Conservation (phyloP, 1,140 invertebrate genomes). For the Marisa cornuarietis region DNA sequence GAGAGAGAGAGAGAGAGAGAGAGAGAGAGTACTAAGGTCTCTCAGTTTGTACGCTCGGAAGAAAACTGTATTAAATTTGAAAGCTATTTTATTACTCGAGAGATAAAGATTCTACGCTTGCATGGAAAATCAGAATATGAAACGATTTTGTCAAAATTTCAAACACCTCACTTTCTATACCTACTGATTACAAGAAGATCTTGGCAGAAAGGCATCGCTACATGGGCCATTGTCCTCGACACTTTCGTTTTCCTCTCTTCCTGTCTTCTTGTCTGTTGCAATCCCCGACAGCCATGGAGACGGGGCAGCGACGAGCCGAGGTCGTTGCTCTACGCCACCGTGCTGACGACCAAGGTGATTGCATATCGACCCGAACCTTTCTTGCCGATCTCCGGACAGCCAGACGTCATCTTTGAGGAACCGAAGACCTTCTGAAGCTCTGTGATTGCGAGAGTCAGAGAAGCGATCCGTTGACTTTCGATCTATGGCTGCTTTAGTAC, state of each 20-base stretch:
- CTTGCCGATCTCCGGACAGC: constrained; percentile 3
- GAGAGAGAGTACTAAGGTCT: background rate
- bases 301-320: background rate
- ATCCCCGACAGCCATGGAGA: background rate
- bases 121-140: background rate
- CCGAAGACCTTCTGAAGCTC: background rate
- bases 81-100: background rate
- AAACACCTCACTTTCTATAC: background rate
- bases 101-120: background rate
- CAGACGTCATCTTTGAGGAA: constrained; percentile 22
- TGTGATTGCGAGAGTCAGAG: background rate
- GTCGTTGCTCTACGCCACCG: background rate
- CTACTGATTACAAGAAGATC: constrained; percentile 3
- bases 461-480: constrained; percentile 13
- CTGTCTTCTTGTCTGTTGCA: background rate
- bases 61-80: background rate
- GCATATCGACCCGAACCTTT: background rate
- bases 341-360: background rate
- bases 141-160: background rate
- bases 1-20: constrained; percentile 16
- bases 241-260: background rate
- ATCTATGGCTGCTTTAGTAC: constrained; percentile 9
- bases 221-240: background rate
- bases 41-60: background rate
- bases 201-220: constrained; percentile 4